Evolutionary conservation across 2,797 vertebrate genomes (phyloP), one percentile per base, ranked within the genome.

Genomic region (Neostethus bicornis): DNA sequence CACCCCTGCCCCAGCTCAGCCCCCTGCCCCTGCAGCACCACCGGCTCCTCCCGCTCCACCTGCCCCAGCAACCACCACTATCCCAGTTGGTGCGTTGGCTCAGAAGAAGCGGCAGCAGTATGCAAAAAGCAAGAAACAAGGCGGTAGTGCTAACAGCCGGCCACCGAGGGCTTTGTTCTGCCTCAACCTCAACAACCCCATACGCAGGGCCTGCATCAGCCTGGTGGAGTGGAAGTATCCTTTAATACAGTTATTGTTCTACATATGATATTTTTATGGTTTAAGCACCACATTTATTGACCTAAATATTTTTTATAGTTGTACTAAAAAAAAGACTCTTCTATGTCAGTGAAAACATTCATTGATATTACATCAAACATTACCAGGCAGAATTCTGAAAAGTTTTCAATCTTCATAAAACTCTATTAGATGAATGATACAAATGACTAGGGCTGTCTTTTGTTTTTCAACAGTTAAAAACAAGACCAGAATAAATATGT

Each of bases 181-280:
- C 87, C 93, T 99, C 85, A 96, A 94, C 59, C 96, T 99, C 85
- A 99, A 96, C 90, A 99, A 99, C 89, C 97, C 97, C 76, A 93
- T 99, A 91, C 93, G 97, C 87, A 95, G 95, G 93, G 97, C 97
- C 90, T 99, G 97, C 89, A 99, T 99, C 91, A 99, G 95, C 90
- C 91, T 99, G 84, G 97, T 99, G 92, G 97, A 99, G 92, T 99
- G 97, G 97, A 99, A 99, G 94, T 98, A 99, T 99, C 97, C 96
- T 98, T 96, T 93, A 51, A 46, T 37, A 4, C 16, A 41, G 31
- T 9, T 20, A 25, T 34, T 9, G 24, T 50, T 16, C 16, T 42
- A 37, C 38, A 26, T 42, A 12, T 26, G 16, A 39, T 3, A 31
- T 31, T 13, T 31, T 13, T 4, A 31, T 31, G 23, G 26, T 41